These are phyloP conservation scores for Megamerina dolium DNA, from an alignment of 2,888 invertebrate species.

Conservation along the genomic window DNA sequence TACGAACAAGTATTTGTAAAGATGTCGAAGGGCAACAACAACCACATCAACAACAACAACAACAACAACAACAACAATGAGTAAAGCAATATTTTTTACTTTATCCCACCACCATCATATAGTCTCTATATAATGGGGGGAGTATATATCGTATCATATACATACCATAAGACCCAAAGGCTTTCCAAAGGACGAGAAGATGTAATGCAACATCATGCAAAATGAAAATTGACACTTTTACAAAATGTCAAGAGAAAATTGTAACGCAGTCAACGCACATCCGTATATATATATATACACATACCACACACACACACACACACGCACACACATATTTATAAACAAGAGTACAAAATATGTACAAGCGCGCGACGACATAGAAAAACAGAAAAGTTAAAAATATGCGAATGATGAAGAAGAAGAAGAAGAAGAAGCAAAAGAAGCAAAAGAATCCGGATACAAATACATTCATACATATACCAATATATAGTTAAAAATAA, in stretches of 20 bases:
- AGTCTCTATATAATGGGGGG: too few relatives aligned
- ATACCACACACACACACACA: not conserved
- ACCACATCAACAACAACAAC: not conserved
- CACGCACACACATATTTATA: not conserved
- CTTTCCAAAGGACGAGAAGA: too few relatives aligned
- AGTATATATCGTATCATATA: too few relatives aligned
- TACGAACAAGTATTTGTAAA: not conserved
- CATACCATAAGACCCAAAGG: too few relatives aligned
- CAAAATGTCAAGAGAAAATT: constrained; percentile 13
- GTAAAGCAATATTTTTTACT: not conserved
- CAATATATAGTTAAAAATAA: too few relatives aligned
- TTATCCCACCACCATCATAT: too few relatives aligned
- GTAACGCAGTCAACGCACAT: constrained; percentile 9
- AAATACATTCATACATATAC: not conserved
- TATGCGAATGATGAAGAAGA: not conserved
- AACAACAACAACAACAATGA: not conserved
- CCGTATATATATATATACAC: not conserved
- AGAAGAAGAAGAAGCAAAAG: not conserved
- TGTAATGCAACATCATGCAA: too few relatives aligned
- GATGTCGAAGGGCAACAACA: not conserved
- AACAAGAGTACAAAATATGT: not conserved
- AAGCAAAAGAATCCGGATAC: not conserved
- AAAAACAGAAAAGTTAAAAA: constrained; percentile 3
- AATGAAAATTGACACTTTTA: constrained; percentile 11
- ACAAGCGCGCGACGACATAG: not conserved